Evolutionary conservation across 2,113 vertebrate genomes (phyloP).

Genomic region (Gadus macrocephalus): DNA sequence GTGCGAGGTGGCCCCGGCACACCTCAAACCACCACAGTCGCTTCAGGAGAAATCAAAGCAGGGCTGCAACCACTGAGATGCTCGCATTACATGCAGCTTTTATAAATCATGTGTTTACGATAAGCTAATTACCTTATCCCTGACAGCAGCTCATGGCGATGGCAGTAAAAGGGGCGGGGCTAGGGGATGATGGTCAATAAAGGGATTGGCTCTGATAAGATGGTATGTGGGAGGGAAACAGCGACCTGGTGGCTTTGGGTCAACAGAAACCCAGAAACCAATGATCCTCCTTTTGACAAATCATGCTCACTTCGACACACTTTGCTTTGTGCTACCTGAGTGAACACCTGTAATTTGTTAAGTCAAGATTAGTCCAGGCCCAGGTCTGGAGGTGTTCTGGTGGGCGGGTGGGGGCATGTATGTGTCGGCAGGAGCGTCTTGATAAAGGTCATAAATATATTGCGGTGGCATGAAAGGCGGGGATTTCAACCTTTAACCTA

Average conservation of each 20-base stretch:
- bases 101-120: slow-evolving; percentile 74
- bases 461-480: slow-evolving; percentile 57
- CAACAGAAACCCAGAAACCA: slow-evolving; percentile 28
- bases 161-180: slow-evolving; percentile 71
- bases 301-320: background rate
- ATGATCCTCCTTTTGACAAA: background rate
- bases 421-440: slow-evolving; percentile 25
- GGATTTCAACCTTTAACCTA: slow-evolving; percentile 60
- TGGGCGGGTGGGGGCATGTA: background rate
- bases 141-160: slow-evolving; percentile 73
- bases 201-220: slow-evolving; percentile 68
- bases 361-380: background rate
- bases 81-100: slow-evolving; percentile 61
- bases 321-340: background rate
- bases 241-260: slow-evolving; percentile 32
- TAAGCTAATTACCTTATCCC: slow-evolving; percentile 82
- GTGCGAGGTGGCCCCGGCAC: too few relatives aligned
- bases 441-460: slow-evolving; percentile 53
- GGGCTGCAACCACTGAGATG: background rate
- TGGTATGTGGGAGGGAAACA: slow-evolving; percentile 37
- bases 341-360: background rate
- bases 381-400: background rate
- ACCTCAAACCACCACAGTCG: too few relatives aligned
- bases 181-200: slow-evolving; percentile 73
- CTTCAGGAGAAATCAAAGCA: slow-evolving; percentile 42